phyloP scores from a whole-genome alignment of 2,888 invertebrate species.

The Caenorhabditis japonica region DNA sequence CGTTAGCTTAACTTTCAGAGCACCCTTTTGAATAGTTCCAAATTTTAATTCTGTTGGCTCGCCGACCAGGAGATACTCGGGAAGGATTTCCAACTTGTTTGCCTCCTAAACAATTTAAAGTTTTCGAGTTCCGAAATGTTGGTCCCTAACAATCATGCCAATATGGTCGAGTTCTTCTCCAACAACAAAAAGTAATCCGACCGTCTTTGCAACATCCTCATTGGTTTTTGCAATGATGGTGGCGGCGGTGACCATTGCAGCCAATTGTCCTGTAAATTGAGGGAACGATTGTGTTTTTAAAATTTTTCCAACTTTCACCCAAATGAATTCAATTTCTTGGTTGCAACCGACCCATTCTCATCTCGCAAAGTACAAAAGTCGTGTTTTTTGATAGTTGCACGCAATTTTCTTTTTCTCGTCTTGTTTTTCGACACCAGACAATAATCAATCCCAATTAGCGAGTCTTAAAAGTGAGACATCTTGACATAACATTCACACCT shows the following conservation, averaged over 20 bases:
- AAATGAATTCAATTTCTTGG: not conserved
- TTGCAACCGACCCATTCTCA: constrained; percentile 5
- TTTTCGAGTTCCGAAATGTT: not conserved
- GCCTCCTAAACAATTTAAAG: constrained; percentile 59
- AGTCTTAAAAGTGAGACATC: constrained; percentile 16
- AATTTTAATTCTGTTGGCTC: constrained; percentile 75
- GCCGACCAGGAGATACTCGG: constrained; percentile 73
- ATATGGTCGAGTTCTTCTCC: constrained; percentile 75
- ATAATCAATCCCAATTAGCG: constrained; percentile 46
- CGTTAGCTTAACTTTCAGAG: constrained; percentile 66
- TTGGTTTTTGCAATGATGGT: constrained; percentile 53
- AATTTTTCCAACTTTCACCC: not conserved
- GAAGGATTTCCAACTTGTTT: constrained; percentile 64
- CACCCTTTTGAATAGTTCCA: constrained; percentile 74
- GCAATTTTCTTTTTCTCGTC: not conserved
- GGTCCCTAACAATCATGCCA: constrained; percentile 70
- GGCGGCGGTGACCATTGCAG: constrained; percentile 72
- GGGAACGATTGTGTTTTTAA: constrained; percentile 17
- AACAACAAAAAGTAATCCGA: constrained; percentile 74
- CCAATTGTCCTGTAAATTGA: constrained; percentile 69
- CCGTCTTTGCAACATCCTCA: constrained; percentile 60
- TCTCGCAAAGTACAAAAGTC: constrained; percentile 36
- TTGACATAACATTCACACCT: constrained; percentile 1
- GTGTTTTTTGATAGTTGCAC: constrained; percentile 33
- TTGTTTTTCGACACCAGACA: constrained; percentile 14